Evolutionary conservation across 2,113 vertebrate species (phyloP).

Genomic region (Scomber colias): DNA sequence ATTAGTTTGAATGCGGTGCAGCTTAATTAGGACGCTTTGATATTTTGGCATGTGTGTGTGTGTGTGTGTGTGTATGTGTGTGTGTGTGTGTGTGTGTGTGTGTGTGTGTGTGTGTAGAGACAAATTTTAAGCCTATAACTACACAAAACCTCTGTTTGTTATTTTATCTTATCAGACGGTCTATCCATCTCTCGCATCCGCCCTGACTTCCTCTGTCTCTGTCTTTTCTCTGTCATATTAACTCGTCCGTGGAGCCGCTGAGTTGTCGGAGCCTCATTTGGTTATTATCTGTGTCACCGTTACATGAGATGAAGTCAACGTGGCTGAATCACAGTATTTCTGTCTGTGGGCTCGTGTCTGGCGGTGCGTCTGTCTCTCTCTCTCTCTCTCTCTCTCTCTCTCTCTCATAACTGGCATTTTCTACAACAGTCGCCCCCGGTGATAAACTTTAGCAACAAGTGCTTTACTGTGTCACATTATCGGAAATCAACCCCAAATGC

Average conservation of each 20-base stretch:
- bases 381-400: slow-evolving; percentile 12
- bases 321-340: slow-evolving; percentile 8
- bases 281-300: slow-evolving; percentile 14
- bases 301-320: slow-evolving; percentile 17
- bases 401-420: background rate
- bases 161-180: slow-evolving; percentile 61
- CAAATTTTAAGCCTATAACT: slow-evolving; percentile 51
- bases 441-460: background rate
- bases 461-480: background rate
- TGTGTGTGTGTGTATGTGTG: background rate
- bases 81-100: too few relatives aligned
- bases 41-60: slow-evolving; percentile 62
- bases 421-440: background rate
- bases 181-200: slow-evolving; percentile 24
- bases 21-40: slow-evolving; percentile 81
- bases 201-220: background rate
- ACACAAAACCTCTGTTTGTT: slow-evolving; percentile 59
- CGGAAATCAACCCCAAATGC: too few relatives aligned
- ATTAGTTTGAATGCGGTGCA: slow-evolving; percentile 75
- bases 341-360: background rate
- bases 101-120: background rate
- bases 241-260: slow-evolving; percentile 19
- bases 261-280: slow-evolving; percentile 18
- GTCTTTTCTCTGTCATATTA: slow-evolving; percentile 12
- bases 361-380: slow-evolving; percentile 2